These are phyloP conservation scores for Probosciger aterrimus DNA, from an alignment of 2,113 vertebrate genomes.

Conservation along the genomic window DNA sequence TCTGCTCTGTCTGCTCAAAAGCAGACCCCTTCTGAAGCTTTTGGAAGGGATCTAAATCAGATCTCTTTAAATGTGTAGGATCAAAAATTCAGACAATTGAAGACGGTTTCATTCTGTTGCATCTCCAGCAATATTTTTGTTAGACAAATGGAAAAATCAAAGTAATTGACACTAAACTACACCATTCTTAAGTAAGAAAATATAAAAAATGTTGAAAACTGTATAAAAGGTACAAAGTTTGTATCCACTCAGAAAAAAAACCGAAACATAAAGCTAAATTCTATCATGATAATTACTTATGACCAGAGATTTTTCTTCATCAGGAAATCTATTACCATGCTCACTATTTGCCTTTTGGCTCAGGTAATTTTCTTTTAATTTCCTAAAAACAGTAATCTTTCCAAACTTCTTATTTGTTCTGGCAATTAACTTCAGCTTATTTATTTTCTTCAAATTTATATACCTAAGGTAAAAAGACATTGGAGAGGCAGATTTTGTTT, in stretches of 20 bases:
- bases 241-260: background rate
- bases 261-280: background rate
- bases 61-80: background rate
- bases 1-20: background rate
- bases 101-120: background rate
- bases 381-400: background rate
- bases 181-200: background rate
- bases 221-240: background rate
- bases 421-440: conserved; percentile 1
- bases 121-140: background rate
- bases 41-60: background rate
- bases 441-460: conserved; percentile 20
- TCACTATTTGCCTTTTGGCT: background rate
- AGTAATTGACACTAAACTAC: background rate
- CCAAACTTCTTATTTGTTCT: conserved; percentile 19
- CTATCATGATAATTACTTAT: background rate
- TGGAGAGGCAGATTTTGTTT: background rate
- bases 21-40: background rate
- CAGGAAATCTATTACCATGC: background rate
- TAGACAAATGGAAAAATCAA: background rate
- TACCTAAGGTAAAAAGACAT: conserved; percentile 5
- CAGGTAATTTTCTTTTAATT: background rate
- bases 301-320: background rate
- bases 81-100: background rate
- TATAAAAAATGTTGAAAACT: background rate